Conservation (phyloP, 2,113 vertebrate genomes). For the Phrynocephalus versicolor region DNA sequence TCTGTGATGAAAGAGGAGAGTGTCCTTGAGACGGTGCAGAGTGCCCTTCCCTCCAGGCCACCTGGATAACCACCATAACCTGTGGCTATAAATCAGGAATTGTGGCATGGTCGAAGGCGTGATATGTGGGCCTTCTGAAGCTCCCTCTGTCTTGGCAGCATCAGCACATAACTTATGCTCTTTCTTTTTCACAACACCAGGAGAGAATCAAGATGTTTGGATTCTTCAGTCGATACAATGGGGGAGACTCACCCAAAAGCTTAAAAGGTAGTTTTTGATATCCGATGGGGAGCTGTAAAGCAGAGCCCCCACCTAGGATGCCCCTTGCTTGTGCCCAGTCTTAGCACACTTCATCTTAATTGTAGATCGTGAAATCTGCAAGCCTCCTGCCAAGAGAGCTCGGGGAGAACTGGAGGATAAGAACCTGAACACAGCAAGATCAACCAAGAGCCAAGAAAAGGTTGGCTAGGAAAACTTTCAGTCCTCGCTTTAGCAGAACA, state of each 20-base stretch:
- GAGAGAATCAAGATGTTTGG: conserved; percentile 67
- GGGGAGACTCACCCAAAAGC: conserved; percentile 10
- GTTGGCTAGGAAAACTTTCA: background rate
- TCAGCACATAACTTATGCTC: conserved; percentile 7
- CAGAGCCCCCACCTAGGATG: background rate
- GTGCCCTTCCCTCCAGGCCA: background rate
- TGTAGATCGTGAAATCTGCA: background rate
- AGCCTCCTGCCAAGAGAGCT: background rate
- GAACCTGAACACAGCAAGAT: background rate
- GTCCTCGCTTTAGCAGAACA: background rate
- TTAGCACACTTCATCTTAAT: background rate
- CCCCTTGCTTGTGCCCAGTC: background rate
- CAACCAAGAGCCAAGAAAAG: background rate
- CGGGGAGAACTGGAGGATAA: too few species aligned
- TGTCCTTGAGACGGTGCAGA: background rate
- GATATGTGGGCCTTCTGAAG: too few species aligned
- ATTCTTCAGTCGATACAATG: conserved; percentile 55
- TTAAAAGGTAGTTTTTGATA: conserved; percentile 44
- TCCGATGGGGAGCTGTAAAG: too few species aligned
- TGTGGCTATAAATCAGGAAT: background rate
- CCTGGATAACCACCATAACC: background rate
- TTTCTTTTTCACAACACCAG: conserved; percentile 35
- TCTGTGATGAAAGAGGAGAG: background rate
- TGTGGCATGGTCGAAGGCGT: too few species aligned
- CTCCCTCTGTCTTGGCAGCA: background rate